Percentiles rank a stretch among this genome's conserved stretches.
Conservation (phyloP, 2,888 invertebrate genomes). For the Watsonalla binaria region DNA sequence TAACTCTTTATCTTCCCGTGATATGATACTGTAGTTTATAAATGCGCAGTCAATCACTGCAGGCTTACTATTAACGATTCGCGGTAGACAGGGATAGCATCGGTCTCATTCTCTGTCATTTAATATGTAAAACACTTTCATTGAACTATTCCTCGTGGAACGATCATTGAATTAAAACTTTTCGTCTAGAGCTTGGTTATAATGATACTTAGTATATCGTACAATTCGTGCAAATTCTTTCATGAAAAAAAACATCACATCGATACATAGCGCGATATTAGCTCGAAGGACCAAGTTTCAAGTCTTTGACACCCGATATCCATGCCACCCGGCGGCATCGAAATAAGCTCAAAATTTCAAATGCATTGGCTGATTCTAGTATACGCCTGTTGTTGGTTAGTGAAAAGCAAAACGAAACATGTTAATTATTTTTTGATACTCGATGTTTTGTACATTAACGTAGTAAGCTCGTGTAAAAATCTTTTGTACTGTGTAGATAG, state of each 20-base stretch:
- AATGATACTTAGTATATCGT: not conserved
- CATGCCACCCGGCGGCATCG: conserved; percentile 50
- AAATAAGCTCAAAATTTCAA: conserved; percentile 59
- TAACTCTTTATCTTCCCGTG: conserved; percentile 38
- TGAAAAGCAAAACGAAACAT: conserved; percentile 71
- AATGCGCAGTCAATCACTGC: conserved; percentile 33
- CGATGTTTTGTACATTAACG: conserved; percentile 75
- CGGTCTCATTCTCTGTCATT: not conserved
- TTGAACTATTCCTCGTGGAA: not conserved
- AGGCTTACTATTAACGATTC: conserved; percentile 14
- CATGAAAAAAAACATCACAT: conserved; percentile 8
- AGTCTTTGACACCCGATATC: conserved; percentile 45
- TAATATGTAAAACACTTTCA: not conserved
- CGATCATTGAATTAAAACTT: not conserved
- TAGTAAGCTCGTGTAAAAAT: conserved; percentile 57
- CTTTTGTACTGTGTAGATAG: conserved; percentile 65
- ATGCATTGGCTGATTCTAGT: conserved; percentile 75
- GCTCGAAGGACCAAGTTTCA: conserved; percentile 9
- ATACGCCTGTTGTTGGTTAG: conserved; percentile 79
- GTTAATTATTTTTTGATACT: conserved; percentile 79
- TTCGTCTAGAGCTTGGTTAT: not conserved
- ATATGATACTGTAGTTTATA: conserved; percentile 38
- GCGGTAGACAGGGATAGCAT: conserved; percentile 13
- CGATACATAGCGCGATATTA: conserved; percentile 6
- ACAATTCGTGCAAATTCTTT: not conserved